phyloP scores from a whole-genome alignment of 2,797 vertebrate genomes.

The Scleropages formosus region DNA sequence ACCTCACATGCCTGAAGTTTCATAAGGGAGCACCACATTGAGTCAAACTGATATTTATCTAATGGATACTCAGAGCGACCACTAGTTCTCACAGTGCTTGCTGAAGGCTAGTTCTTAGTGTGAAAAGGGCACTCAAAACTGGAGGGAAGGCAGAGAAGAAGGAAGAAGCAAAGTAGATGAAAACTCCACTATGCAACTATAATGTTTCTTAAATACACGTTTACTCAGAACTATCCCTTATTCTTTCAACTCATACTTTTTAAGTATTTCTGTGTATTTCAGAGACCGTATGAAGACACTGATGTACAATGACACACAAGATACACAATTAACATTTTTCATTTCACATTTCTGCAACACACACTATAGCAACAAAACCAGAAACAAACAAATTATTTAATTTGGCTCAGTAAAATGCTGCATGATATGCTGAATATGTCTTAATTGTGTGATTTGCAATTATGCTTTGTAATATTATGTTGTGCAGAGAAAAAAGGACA shows the following conservation, averaged over 20 bases:
- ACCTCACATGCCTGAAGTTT: not conserved
- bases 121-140: not conserved
- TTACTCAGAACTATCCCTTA: not conserved
- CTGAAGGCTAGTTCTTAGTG: not conserved
- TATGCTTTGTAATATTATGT: slow-evolving; percentile 25
- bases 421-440: not conserved
- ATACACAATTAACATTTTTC: not conserved
- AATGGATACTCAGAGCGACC: not conserved
- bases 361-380: slow-evolving; percentile 1
- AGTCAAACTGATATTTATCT: not conserved
- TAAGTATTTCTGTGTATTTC: not conserved
- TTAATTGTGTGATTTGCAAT: slow-evolving; percentile 7
- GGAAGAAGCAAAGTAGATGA: no score
- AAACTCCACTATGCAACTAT: not conserved
- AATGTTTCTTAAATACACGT: not conserved
- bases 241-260: not conserved
- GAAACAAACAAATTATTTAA: slow-evolving; percentile 26
- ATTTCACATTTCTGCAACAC: slow-evolving; percentile 19
- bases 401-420: slow-evolving; percentile 4
- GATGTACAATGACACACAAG: not conserved
- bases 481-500: not conserved
- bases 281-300: not conserved
- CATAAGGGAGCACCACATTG: not conserved
- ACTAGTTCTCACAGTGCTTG: not conserved
- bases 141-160: not conserved